A percentile compares a stretch with the other conserved stretches of the same genome.
phyloP scores from a whole-genome alignment of 2,888 invertebrate genomes.

The Orthonychiurus folsomi region DNA sequence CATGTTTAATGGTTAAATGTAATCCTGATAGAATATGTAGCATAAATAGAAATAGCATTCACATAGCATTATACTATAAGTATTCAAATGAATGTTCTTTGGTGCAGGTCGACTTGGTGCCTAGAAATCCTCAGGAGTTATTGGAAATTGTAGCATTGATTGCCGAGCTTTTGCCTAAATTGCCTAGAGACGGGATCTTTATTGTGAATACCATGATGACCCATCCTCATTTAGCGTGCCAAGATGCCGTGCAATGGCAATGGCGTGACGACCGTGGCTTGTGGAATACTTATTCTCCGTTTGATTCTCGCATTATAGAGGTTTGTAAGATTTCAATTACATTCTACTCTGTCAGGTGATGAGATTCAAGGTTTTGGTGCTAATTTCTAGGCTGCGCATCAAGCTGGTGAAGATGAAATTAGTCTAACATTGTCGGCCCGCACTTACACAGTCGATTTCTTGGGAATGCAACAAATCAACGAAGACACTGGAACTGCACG shows the following conservation, averaged over 20 bases:
- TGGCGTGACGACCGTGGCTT: constrained; percentile 90
- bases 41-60: not conserved
- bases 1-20: not conserved
- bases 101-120: constrained; percentile 66
- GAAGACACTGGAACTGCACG: constrained; percentile 93
- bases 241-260: constrained; percentile 83
- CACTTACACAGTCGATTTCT: constrained; percentile 92
- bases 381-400: constrained; percentile 52
- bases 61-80: no score
- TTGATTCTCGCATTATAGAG: constrained; percentile 89
- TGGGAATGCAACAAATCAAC: constrained; percentile 96
- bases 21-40: not conserved
- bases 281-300: constrained; percentile 84
- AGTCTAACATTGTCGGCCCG: constrained; percentile 83
- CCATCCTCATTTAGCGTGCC: constrained; percentile 35
- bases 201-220: constrained; percentile 68
- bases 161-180: constrained; percentile 91
- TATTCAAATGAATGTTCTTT: no score
- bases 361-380: not conserved
- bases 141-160: constrained; percentile 96
- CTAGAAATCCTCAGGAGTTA: constrained; percentile 88
- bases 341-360: constrained; percentile 1
- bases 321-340: constrained; percentile 47
- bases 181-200: constrained; percentile 92
- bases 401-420: constrained; percentile 90